Evolutionary conservation across 2,888 invertebrate species (phyloP).

Genomic region (Epinotia bilunana): DNA sequence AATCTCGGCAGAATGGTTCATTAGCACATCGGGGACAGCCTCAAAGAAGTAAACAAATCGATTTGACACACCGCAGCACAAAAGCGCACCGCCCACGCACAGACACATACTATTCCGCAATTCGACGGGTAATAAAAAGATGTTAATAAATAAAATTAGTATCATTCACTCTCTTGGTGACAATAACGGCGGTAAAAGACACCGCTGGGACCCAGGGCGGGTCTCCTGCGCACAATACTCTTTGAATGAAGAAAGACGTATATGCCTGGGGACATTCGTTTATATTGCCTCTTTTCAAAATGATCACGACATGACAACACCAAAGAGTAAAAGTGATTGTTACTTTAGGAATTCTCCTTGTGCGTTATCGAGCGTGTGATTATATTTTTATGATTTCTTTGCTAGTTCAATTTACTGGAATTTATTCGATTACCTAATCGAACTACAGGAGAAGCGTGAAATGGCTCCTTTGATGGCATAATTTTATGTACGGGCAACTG

Average conservation of each 20-base stretch:
- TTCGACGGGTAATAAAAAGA: slow-evolving; percentile 72
- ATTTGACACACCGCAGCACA: slow-evolving; percentile 64
- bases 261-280: neutral
- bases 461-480: neutral
- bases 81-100: slow-evolving; percentile 64
- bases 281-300: slow-evolving; percentile 1
- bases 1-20: slow-evolving; percentile 45
- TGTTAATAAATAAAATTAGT: slow-evolving; percentile 81
- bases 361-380: slow-evolving; percentile 64
- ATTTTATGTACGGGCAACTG: neutral
- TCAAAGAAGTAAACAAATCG: slow-evolving; percentile 61
- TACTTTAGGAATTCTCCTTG: slow-evolving; percentile 51
- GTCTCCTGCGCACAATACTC: slow-evolving; percentile 38
- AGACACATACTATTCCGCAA: slow-evolving; percentile 67
- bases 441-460: slow-evolving; percentile 3
- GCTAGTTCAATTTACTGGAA: slow-evolving; percentile 49
- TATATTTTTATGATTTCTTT: slow-evolving; percentile 54
- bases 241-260: neutral
- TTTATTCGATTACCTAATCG: slow-evolving; percentile 41
- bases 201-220: slow-evolving; percentile 62
- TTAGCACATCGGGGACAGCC: slow-evolving; percentile 50
- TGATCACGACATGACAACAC: neutral
- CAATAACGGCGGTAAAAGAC: slow-evolving; percentile 60
- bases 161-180: slow-evolving; percentile 57
- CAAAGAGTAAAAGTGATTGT: slow-evolving; percentile 39